Conservation (phyloP, 2,797 vertebrate genomes). For the Cryptoprocta ferox region DNA sequence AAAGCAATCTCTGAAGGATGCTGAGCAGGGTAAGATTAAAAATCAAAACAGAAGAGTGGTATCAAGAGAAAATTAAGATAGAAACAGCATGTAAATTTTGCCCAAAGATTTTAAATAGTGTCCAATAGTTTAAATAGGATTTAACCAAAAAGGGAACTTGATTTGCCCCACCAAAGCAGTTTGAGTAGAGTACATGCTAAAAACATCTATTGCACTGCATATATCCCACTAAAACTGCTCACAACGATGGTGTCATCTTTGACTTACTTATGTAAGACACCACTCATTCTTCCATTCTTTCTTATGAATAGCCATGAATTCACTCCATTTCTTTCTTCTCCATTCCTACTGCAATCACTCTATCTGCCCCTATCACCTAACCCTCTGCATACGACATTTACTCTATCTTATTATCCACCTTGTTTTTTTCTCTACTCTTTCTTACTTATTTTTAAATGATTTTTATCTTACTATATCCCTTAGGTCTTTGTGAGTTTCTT, state of each 20-base stretch:
- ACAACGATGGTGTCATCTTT: neutral
- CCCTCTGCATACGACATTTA: neutral
- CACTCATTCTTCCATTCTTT: neutral
- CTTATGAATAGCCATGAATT: neutral
- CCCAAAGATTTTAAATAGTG: neutral
- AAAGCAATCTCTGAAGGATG: neutral
- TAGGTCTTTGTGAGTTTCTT: neutral
- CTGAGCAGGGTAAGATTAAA: neutral
- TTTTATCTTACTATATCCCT: neutral
- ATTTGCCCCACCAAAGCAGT: no score
- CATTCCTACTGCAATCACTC: neutral
- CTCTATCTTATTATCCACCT: neutral
- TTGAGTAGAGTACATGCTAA: neutral
- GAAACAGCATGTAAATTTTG: neutral
- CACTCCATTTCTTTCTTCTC: neutral
- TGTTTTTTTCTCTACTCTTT: neutral
- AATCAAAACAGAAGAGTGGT: neutral
- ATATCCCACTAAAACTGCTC: neutral
- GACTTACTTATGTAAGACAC: neutral
- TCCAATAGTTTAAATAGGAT: neutral
- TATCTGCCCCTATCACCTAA: neutral
- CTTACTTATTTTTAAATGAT: neutral
- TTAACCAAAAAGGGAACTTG: neutral
- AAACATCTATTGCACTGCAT: neutral
- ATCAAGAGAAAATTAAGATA: neutral